These are phyloP conservation scores for Pelvicachromis taeniatus DNA, from an alignment of 2,113 vertebrate species.

Conservation along the genomic window DNA sequence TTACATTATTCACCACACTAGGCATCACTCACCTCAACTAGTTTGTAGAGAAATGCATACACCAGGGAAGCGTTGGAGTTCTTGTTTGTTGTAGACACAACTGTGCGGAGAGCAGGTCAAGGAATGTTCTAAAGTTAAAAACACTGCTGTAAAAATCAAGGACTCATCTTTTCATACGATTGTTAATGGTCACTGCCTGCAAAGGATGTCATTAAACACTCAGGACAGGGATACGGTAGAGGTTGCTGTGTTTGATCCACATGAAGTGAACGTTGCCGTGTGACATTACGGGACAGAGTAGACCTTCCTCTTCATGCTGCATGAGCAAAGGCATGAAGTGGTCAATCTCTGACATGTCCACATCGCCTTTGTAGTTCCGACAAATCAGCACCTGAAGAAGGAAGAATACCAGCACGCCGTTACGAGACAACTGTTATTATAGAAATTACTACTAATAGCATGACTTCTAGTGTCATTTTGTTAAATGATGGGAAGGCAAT, in stretches of 20 bases:
- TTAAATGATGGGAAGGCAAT: background rate
- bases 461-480: background rate
- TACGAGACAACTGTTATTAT: background rate
- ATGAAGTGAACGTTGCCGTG: slow-evolving; percentile 84
- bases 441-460: background rate
- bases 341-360: slow-evolving; percentile 87
- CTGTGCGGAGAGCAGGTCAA: slow-evolving; percentile 74
- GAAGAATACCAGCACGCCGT: background rate
- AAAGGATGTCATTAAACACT: background rate
- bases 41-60: slow-evolving; percentile 90
- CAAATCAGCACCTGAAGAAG: slow-evolving; percentile 83
- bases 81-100: slow-evolving; percentile 89
- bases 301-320: slow-evolving; percentile 86
- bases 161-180: background rate
- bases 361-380: slow-evolving; percentile 91
- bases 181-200: background rate
- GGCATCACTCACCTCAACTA: slow-evolving; percentile 81
- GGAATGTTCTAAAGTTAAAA: slow-evolving; percentile 17
- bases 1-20: background rate
- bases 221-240: slow-evolving; percentile 85
- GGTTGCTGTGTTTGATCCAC: slow-evolving; percentile 95
- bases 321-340: slow-evolving; percentile 85
- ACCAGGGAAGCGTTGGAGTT: slow-evolving; percentile 89
- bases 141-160: background rate
- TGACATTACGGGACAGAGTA: slow-evolving; percentile 78